phyloP scores from a whole-genome alignment of 1,140 invertebrate species.

The Lordiphosa stackelbergi region DNA sequence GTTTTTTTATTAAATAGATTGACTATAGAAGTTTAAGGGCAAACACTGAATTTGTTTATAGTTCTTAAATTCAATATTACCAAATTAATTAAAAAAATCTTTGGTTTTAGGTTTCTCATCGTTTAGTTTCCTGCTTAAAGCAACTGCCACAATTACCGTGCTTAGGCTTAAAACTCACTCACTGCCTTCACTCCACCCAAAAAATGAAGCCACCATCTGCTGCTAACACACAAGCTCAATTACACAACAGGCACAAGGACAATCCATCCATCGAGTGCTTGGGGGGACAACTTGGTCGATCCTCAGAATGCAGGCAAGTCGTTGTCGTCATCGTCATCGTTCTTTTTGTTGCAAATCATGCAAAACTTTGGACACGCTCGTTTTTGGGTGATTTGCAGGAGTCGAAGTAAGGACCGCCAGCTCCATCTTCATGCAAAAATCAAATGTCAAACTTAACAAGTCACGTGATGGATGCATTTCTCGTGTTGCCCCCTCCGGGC shows the following conservation, averaged over 20 bases:
- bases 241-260: slow-evolving; percentile 15
- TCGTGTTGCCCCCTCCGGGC: slow-evolving; percentile 20
- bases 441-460: slow-evolving; percentile 43
- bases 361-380: slow-evolving; percentile 33
- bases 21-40: too few relatives aligned
- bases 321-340: slow-evolving; percentile 11
- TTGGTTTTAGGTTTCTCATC: too few relatives aligned
- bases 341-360: slow-evolving; percentile 37
- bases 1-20: too few relatives aligned
- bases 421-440: slow-evolving; percentile 40
- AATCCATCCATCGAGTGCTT: slow-evolving; percentile 7
- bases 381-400: slow-evolving; percentile 47
- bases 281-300: slow-evolving; percentile 6
- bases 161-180: not conserved
- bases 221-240: slow-evolving; percentile 26
- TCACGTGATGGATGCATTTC: slow-evolving; percentile 48
- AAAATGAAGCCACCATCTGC: slow-evolving; percentile 10
- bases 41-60: too few relatives aligned
- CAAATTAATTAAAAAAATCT: too few relatives aligned
- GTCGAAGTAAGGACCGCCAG: slow-evolving; percentile 10
- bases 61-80: too few relatives aligned
- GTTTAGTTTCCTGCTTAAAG: not conserved
- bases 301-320: slow-evolving; percentile 10
- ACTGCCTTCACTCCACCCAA: not conserved
- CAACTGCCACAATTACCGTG: slow-evolving; percentile 4